Conservation (phyloP, 2,797 vertebrate genomes). For the Tapirus indicus region DNA sequence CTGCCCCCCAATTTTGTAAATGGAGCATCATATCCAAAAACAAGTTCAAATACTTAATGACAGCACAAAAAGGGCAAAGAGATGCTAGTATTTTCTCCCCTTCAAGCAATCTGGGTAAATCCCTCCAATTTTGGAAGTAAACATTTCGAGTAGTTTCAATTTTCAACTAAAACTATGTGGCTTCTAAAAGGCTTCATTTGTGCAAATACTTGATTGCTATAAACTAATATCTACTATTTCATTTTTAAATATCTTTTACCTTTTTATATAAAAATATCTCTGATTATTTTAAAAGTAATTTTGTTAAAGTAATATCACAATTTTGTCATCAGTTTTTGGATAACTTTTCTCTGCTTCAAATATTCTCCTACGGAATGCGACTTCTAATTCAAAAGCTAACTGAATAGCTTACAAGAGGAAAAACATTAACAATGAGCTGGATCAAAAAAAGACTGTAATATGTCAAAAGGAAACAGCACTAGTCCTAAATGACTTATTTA, state of each 20-base stretch:
- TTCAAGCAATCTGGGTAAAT: conserved; percentile 1
- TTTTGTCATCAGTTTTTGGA: conserved; percentile 11
- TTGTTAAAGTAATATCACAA: conserved; percentile 49
- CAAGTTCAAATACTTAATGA: conserved; percentile 22
- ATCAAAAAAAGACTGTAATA: conserved; percentile 15
- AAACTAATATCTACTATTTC: neutral
- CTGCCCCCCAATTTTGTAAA: conserved; percentile 30
- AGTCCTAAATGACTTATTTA: conserved; percentile 61
- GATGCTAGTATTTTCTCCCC: neutral
- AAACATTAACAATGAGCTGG: conserved; percentile 34
- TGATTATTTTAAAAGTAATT: neutral
- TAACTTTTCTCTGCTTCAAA: conserved; percentile 45
- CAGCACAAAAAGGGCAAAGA: neutral
- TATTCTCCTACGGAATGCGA: neutral
- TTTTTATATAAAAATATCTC: conserved; percentile 53
- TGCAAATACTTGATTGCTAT: neutral
- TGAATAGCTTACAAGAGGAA: conserved; percentile 22
- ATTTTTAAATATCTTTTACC: conserved; percentile 34
- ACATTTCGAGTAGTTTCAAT: conserved; percentile 44
- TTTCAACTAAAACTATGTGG: conserved; percentile 51
- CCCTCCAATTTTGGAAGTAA: conserved; percentile 20
- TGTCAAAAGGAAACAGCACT: conserved; percentile 48
- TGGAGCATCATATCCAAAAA: neutral
- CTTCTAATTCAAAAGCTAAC: conserved; percentile 60
- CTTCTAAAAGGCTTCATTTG: conserved; percentile 58